Evolutionary conservation across 2,888 invertebrate genomes (phyloP), one percentile per base, ranked within the genome.

Genomic region (Hedychridium roseum): DNA sequence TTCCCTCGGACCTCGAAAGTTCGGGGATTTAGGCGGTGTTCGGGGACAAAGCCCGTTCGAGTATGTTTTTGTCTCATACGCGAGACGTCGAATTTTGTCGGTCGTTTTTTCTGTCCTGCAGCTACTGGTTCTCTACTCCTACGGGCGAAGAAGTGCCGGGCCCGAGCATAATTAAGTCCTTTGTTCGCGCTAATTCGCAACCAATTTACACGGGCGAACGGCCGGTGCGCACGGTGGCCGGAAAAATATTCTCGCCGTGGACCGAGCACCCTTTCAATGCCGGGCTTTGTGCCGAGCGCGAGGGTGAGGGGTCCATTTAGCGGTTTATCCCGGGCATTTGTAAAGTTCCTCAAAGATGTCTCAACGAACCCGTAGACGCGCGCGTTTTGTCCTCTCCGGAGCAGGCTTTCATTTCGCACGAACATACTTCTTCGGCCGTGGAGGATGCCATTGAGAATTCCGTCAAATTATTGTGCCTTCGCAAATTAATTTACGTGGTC

Each of bases 131-230:
- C n/a, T n/a, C n/a, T n/a, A n/a, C n/a, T n/a, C n/a, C n/a, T n/a
- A n/a, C n/a, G n/a, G n/a, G n/a, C n/a, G n/a, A n/a, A n/a, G 30
- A 40, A 36, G 43, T 43, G 50, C 40, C 50, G 43, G 51, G n/a
- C 47, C 47, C 45, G 41, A 37, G 46, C 34, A 54, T 60, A 60
- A 60, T 60, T 57, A 55, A 55, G 47, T 41, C 44, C 60, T 57
- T 60, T 60, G 60, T 60, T 47, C 54, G 45, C 47, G 49, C 54
- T 60, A 60, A 60, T 60, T 60, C 60, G 60, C 60, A 60, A 60
- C 49, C 57, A 60, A 49, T 60, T 60, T 60, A 50, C 60, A 45
- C 50, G 44, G 57, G 41, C 57, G 41, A 28, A 44, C n/a, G 56
- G 49, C 56, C 53, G 48, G 49, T 51, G 40, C 51, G 47, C 37